These are phyloP conservation scores for Fopius arisanus DNA, from an alignment of 1,140 invertebrate genomes.

Conservation along the genomic window DNA sequence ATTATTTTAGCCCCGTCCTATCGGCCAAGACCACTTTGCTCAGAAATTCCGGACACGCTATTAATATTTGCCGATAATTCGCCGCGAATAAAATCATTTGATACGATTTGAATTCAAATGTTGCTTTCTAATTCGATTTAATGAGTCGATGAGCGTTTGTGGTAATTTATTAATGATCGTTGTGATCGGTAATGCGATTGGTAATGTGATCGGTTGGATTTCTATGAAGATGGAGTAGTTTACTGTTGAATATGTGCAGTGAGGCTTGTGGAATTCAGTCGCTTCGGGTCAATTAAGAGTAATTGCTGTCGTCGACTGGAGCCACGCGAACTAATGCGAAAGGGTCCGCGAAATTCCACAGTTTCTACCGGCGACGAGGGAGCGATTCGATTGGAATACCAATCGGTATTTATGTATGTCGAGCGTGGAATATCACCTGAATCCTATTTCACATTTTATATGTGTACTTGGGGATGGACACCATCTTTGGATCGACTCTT, in stretches of 20 bases:
- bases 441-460: slow-evolving; percentile 12
- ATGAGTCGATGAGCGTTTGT: too few relatives aligned
- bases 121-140: too few relatives aligned
- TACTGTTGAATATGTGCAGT: not conserved
- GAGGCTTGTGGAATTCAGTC: not conserved
- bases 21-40: slow-evolving; percentile 7
- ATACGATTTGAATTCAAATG: too few relatives aligned
- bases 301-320: not conserved
- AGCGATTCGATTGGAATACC: slow-evolving; percentile 12
- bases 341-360: slow-evolving; percentile 11
- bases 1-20: not conserved
- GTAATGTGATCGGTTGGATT: not conserved
- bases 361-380: not conserved
- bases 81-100: not conserved
- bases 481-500: slow-evolving; percentile 1
- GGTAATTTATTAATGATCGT: too few relatives aligned
- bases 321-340: slow-evolving; percentile 14
- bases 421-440: slow-evolving; percentile 11
- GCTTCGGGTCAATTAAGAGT: slow-evolving; percentile 7
- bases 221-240: slow-evolving; percentile 1
- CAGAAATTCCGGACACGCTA: slow-evolving; percentile 22
- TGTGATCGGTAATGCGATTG: too few relatives aligned
- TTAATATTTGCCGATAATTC: slow-evolving; percentile 29
- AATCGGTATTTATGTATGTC: slow-evolving; percentile 9
- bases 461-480: not conserved